Percentiles rank a stretch among this genome's conserved stretches.
phyloP scores from a whole-genome alignment of 2,797 vertebrate species.

The Ceryle rudis region DNA sequence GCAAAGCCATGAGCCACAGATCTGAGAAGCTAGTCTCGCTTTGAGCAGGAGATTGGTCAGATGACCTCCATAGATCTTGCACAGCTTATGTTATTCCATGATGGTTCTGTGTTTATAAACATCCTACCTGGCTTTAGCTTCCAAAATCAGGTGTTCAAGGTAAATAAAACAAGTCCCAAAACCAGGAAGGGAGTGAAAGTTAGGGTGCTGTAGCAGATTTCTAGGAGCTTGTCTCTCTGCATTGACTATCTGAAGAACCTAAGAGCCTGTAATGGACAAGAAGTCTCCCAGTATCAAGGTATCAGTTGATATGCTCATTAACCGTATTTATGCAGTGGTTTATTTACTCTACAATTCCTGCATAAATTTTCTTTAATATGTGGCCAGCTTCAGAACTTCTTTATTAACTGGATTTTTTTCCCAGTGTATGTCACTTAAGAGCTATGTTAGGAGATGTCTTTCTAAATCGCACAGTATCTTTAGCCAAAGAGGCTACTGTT shows the following conservation, averaged over 20 bases:
- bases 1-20: background rate
- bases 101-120: background rate
- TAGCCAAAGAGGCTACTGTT: background rate
- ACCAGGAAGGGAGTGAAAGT: rapidly evolving
- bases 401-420: constrained; percentile 1
- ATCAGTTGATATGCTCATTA: background rate
- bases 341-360: background rate
- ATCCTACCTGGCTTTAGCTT: background rate
- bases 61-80: background rate
- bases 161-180: background rate
- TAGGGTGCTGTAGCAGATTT: background rate
- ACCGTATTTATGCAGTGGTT: background rate
- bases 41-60: background rate
- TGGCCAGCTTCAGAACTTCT: background rate
- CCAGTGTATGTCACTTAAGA: background rate
- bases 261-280: background rate
- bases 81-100: rapidly evolving
- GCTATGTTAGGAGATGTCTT: background rate
- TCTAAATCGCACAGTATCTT: background rate
- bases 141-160: rapidly evolving
- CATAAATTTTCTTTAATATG: background rate
- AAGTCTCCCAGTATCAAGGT: background rate
- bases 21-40: background rate
- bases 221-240: background rate
- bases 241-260: background rate